phyloP scores from a whole-genome alignment of 2,113 vertebrate species.

The Microtus richardsoni region DNA sequence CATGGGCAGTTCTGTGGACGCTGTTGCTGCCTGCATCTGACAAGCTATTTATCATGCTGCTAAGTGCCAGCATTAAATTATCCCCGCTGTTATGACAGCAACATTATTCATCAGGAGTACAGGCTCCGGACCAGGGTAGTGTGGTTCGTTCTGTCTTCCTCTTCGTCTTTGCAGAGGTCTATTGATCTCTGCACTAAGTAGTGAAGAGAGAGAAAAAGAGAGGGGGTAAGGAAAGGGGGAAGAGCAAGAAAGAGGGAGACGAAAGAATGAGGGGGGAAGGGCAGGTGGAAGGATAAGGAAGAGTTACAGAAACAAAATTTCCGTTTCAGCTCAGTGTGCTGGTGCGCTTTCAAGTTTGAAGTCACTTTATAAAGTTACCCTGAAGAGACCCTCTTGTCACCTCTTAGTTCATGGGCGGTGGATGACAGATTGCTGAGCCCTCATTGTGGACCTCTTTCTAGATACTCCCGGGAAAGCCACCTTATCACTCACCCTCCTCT shows the following conservation, averaged over 20 bases:
- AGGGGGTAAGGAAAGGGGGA: background rate
- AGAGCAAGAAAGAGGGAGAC: rapidly evolving
- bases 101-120: slow-evolving; percentile 97
- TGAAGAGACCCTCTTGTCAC: background rate
- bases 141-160: slow-evolving; percentile 86
- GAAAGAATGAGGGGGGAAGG: rapidly evolving
- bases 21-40: slow-evolving; percentile 86
- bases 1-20: slow-evolving; percentile 87
- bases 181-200: slow-evolving; percentile 90
- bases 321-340: rapidly evolving
- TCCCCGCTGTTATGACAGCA: slow-evolving; percentile 97
- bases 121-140: slow-evolving; percentile 87
- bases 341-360: background rate
- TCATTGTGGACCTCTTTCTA: rapidly evolving
- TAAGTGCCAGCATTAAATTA: slow-evolving; percentile 97
- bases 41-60: slow-evolving; percentile 94
- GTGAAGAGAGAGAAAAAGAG: slow-evolving; percentile 83
- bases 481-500: background rate
- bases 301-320: rapidly evolving
- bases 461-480: rapidly evolving
- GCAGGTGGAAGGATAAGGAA: background rate
- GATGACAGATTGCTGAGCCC: background rate
- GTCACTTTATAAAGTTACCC: background rate
- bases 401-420: rapidly evolving
- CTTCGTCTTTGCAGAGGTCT: slow-evolving; percentile 87